Evolutionary conservation across 2,113 vertebrate species (phyloP).

Genomic region (Alosa alosa): DNA sequence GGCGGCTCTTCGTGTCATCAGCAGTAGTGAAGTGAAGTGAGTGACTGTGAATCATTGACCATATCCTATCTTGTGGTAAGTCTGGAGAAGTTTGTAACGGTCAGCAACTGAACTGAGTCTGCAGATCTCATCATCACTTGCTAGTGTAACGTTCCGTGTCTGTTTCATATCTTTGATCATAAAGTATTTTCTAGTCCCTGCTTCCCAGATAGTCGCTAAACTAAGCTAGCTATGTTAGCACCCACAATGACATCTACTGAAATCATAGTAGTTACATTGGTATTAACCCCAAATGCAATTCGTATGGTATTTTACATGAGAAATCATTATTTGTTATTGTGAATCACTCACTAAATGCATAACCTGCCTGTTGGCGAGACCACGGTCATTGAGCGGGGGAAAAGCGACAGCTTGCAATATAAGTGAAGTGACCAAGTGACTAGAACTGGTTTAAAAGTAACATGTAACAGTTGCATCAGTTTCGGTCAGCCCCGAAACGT

Average conservation of each 20-base stretch:
- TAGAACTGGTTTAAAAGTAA: no score
- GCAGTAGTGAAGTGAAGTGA: neutral
- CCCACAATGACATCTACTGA: neutral
- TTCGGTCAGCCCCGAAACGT: no score
- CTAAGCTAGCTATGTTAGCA: neutral
- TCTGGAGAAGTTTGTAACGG: neutral
- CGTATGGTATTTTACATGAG: neutral
- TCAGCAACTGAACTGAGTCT: neutral
- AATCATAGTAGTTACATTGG: neutral
- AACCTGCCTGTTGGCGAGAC: neutral
- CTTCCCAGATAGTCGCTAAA: neutral
- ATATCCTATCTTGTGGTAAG: neutral
- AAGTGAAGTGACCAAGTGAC: no score
- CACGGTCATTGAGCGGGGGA: neutral
- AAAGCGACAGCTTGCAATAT: no score
- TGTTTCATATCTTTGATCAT: neutral
- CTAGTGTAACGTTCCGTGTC: neutral
- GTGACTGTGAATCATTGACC: slow-evolving; percentile 37
- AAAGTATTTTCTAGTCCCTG: neutral
- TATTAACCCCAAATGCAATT: neutral
- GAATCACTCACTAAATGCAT: neutral
- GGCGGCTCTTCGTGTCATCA: neutral
- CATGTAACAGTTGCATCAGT: no score
- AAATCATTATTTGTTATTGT: neutral
- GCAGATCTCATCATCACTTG: neutral